Evolutionary conservation across 2,113 vertebrate species (phyloP).

Genomic region (Callipepla squamata): DNA sequence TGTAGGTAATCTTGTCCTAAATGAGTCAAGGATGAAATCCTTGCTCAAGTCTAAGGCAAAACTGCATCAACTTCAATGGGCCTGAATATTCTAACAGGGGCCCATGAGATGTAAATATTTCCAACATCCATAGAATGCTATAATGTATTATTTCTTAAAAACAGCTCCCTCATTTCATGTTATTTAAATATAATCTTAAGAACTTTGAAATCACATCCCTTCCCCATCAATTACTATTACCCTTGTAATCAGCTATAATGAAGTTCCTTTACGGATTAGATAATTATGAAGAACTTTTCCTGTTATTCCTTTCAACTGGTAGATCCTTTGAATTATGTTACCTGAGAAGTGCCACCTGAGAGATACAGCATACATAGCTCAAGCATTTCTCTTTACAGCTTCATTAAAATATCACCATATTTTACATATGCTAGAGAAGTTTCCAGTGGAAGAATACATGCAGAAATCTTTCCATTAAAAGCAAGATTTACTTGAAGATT

Average conservation of each 20-base stretch:
- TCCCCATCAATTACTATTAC: neutral
- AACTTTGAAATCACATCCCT: neutral
- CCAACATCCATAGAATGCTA: neutral
- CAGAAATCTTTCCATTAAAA: constrained; percentile 34
- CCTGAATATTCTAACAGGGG: neutral
- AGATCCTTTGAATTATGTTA: constrained; percentile 12
- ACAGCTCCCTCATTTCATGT: neutral
- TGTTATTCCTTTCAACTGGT: neutral
- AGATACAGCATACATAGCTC: neutral
- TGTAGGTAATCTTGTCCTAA: neutral
- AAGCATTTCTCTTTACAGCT: constrained; percentile 32
- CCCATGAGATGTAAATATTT: neutral
- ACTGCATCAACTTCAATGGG: neutral
- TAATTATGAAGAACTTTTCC: neutral
- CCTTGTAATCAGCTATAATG: neutral
- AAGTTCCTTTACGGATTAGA: neutral
- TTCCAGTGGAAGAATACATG: neutral
- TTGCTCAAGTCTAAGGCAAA: neutral
- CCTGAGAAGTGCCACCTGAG: constrained; percentile 27
- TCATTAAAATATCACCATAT: constrained; percentile 52
- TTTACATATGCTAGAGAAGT: constrained; percentile 29
- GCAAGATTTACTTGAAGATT: constrained; percentile 26
- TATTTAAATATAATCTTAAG: neutral
- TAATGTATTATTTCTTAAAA: constrained; percentile 17
- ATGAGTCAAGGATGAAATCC: neutral